Base-by-base conservation (phyloP, 2,113 vertebrate species). In the Tichodroma muraria region DNA sequence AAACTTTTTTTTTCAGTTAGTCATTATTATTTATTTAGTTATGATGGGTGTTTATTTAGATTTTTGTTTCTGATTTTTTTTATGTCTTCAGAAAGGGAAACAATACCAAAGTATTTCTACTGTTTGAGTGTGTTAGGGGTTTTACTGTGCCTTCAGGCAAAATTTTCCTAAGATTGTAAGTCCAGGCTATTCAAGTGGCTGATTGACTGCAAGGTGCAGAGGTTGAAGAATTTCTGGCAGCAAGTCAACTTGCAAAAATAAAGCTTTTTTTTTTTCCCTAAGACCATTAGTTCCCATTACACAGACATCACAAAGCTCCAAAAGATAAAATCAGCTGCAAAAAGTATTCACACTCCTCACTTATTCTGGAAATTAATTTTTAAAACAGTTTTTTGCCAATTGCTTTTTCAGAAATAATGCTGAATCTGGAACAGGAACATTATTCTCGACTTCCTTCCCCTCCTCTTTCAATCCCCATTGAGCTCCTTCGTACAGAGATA, bases 111-210 rank as follows among this genome's bases (percentile, higher is more conserved):
- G 33, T 63, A 25, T 72, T 80, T 94, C 52, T 79, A 50, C 35
- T 44, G 11, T 84, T 92, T 90, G 35, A 84, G 21, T 42, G n/a
- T 59, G 27, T 60, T 56, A 71, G 22, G 1, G 16, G 85, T 90
- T 80, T 94, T 84, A 78, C 75, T 81, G 57, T 44, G 44, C 84
- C 89, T 95, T 42, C 84, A 92, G 91, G 91, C 73, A 89, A 77
- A 92, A 84, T 89, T 94, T 95, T 91, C 69, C 44, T 77, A 80
- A 92, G 79, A 88, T 25, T 80, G 11, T 89, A 89, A 81, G 65
- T 50, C 78, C 53, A 89, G 35, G 53, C 57, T 89, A 49, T 91
- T 94, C 69, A 84, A 92, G 77, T 87, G 73, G 49, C 19, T 92
- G 86, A 90, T 73, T 92, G 78, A 94, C 93, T 89, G 78, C 54